A percentile compares a stretch with the other conserved stretches of the same genome.
These are phyloP conservation scores for Puntigrus tetrazona DNA, from an alignment of 2,113 vertebrate genomes.

Conservation along the genomic window DNA sequence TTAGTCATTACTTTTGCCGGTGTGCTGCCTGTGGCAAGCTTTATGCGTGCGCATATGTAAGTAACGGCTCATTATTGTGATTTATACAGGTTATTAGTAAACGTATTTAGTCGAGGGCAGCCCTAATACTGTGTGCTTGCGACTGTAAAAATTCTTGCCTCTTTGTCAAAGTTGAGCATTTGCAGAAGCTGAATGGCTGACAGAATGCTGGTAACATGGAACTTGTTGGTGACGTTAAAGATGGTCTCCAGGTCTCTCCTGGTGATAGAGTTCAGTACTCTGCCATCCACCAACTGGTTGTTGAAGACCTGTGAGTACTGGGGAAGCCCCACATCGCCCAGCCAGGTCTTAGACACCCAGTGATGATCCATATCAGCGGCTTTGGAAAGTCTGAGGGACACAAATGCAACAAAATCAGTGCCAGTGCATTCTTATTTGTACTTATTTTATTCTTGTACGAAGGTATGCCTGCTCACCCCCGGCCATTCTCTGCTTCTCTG, in stretches of 20 bases:
- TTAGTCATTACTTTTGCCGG: too few relatives aligned
- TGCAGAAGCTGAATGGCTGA: constrained; percentile 75
- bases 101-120: too few relatives aligned
- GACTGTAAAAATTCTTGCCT: constrained; percentile 59
- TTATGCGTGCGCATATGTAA: too few relatives aligned
- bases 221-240: constrained; percentile 71
- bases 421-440: not conserved
- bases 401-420: constrained; percentile 2
- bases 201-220: constrained; percentile 76
- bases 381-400: constrained; percentile 70
- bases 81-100: too few relatives aligned
- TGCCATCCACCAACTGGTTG: constrained; percentile 75
- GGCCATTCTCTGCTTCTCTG: constrained; percentile 67
- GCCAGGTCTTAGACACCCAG: constrained; percentile 78
- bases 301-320: constrained; percentile 78
- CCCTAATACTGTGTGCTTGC: too few relatives aligned
- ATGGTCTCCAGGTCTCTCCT: constrained; percentile 73
- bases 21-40: too few relatives aligned
- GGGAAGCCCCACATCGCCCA: constrained; percentile 73
- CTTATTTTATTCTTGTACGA: too few relatives aligned
- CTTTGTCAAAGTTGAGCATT: constrained; percentile 73
- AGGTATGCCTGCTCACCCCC: constrained; percentile 63
- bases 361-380: constrained; percentile 77
- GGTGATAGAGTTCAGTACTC: constrained; percentile 73
- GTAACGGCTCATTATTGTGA: too few relatives aligned